phyloP scores from a whole-genome alignment of 23 tunicate genomes.

The Phallusia fumigata region DNA sequence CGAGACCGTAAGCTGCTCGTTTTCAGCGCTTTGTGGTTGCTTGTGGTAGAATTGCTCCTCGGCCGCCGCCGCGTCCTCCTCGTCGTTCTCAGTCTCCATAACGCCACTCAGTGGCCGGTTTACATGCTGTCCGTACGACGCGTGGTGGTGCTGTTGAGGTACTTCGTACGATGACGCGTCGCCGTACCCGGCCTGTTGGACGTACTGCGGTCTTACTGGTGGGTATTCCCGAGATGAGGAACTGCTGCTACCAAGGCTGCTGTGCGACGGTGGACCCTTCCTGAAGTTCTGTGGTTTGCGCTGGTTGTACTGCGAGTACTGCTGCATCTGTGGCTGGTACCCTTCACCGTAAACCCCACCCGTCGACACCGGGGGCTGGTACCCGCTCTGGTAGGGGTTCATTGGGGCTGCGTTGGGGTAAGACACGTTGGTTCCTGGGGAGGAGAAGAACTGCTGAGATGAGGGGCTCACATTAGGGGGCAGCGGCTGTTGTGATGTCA shows the following conservation, averaged over 20 bases:
- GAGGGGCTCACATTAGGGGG: constrained; percentile 42
- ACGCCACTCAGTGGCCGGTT: constrained; percentile 75
- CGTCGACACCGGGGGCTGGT: constrained; percentile 19
- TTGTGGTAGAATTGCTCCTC: constrained; percentile 11
- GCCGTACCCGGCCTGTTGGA: constrained; percentile 1
- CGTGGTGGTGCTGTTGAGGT: neutral
- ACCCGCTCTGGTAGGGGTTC: constrained; percentile 32
- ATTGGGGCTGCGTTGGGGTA: constrained; percentile 7
- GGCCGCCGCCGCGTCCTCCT: neutral
- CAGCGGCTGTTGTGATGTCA: constrained; percentile 29
- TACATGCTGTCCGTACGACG: constrained; percentile 28
- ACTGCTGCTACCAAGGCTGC: constrained; percentile 64
- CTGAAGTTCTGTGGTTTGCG: constrained; percentile 30
- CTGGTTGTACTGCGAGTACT: constrained; percentile 23
- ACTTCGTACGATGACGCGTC: constrained; percentile 9
- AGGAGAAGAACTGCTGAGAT: constrained; percentile 29
- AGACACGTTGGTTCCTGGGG: constrained; percentile 21
- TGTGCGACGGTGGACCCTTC: constrained; percentile 79
- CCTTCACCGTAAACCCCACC: neutral
- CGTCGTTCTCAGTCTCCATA: constrained; percentile 51
- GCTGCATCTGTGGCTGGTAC: constrained; percentile 24
- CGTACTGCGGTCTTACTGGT: constrained; percentile 15
- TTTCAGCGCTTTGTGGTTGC: constrained; percentile 3
- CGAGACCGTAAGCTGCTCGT: neutral
- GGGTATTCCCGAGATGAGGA: constrained; percentile 48